Base-by-base conservation (phyloP, 2,113 vertebrate species). In the Toxotes chatareus region DNA sequence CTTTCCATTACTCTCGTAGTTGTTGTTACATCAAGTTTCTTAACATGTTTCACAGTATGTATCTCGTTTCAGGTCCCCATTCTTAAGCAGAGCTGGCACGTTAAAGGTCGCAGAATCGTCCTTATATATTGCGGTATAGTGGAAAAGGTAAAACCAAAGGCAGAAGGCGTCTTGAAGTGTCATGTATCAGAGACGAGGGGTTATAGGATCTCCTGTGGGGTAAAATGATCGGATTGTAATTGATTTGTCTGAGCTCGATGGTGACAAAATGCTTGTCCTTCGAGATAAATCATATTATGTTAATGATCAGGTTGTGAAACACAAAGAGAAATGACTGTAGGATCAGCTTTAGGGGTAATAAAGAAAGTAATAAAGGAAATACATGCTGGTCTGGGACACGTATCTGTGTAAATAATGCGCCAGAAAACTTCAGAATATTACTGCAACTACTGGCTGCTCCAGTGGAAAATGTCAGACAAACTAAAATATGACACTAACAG, bases 201-300 rank as follows among this genome's bases (percentile, higher is more conserved):
- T 82, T 91, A 83, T 66, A 88, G 79, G 91, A 91, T 82, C 23
- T 47, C 74, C 51, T 57, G 42, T 64, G 16, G 42, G 84, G 89
- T 93, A 94, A 86, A 83, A 93, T 93, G 92, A 95, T 90, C 76
- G 59, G 83, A 73, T 67, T 87, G 91, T 91, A 93, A 95, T 96
- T 94, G 94, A 96, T 96, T 94, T 93, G 93, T 95, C 73, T 93
- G 89, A 84, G 84, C 91, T 86, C 72, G 88, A 80, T 69, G 73
- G 92, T 94, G 57, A 84, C 27, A 87, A 95, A 94, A 87, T 85
- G 80, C 93, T 94, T 94, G 92, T 90, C 95, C 94, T 92, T 91
- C 89, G 89, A 90, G 79, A 68, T 64, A 74, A 91, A 94, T 93
- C 88, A 93, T 86, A 94, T 87, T 71, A 89, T 70, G 69, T 21